A percentile compares a stretch with the other conserved stretches of the same genome.
These are phyloP conservation scores for Nasua narica DNA, from an alignment of 2,797 vertebrate genomes.

Conservation along the genomic window DNA sequence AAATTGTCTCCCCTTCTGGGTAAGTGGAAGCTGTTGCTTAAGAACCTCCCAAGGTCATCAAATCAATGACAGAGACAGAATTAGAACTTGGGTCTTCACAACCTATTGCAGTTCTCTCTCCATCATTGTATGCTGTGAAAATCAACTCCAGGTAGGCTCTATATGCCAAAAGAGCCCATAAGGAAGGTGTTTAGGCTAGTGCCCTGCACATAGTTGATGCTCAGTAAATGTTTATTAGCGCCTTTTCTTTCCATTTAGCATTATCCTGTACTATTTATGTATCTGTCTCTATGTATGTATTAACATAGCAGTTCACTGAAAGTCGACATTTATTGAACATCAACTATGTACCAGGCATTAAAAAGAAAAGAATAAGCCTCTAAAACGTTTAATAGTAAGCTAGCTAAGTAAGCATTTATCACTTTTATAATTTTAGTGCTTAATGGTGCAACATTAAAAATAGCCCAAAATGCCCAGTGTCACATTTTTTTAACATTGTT, in stretches of 20 bases:
- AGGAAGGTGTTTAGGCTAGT: neutral
- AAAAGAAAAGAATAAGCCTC: neutral
- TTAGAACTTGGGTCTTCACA: neutral
- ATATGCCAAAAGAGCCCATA: neutral
- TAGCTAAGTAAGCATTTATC: neutral
- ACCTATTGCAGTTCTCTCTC: neutral
- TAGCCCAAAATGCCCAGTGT: neutral
- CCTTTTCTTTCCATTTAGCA: neutral
- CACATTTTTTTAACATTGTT: neutral
- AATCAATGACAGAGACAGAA: neutral
- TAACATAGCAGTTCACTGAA: neutral
- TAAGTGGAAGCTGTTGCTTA: conserved; percentile 2
- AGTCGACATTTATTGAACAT: neutral
- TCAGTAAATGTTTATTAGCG: neutral
- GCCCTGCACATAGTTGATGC: neutral
- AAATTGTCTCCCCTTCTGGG: neutral
- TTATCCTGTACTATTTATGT: neutral
- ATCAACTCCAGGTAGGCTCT: neutral
- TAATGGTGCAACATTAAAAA: neutral
- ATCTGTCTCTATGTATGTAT: neutral
- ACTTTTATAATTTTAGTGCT: neutral
- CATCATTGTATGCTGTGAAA: neutral
- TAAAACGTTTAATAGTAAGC: neutral
- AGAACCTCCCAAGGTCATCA: neutral
- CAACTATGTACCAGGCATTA: neutral